Percentiles rank a stretch among this genome's conserved stretches.
These are phyloP conservation scores for Ophraella communa DNA, from an alignment of 2,888 invertebrate genomes.

Conservation along the genomic window DNA sequence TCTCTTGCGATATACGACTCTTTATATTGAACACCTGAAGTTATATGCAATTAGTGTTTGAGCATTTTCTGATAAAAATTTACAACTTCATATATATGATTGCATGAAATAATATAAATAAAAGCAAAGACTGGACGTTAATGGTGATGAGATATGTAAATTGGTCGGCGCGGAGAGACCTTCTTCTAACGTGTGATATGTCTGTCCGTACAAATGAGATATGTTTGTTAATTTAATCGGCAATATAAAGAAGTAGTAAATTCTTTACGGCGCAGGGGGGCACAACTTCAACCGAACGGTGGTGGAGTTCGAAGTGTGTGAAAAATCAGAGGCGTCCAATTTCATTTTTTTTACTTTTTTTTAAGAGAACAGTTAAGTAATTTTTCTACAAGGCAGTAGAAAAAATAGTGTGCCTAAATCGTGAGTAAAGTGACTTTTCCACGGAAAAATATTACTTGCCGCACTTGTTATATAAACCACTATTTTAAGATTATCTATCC, in stretches of 20 bases:
- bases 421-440: no score
- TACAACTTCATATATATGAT: constrained; percentile 3
- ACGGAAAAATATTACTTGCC: no score
- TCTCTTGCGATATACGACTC: not conserved
- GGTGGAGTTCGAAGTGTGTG: constrained; percentile 28
- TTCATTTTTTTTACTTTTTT: not conserved
- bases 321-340: constrained; percentile 19
- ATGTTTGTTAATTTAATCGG: constrained; percentile 47
- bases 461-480: no score
- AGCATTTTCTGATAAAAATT: constrained; percentile 12
- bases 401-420: no score
- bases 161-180: constrained; percentile 42
- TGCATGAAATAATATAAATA: constrained; percentile 33
- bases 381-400: no score
- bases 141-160: constrained; percentile 49
- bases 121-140: constrained; percentile 39
- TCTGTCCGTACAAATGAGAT: constrained; percentile 44
- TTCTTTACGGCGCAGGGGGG: constrained; percentile 39
- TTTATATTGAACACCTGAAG: not conserved
- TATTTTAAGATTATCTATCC: no score
- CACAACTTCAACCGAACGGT: constrained; percentile 27
- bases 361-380: no score
- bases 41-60: constrained; percentile 9
- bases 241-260: constrained; percentile 46
- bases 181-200: constrained; percentile 41